A percentile compares a stretch with the other conserved stretches of the same genome.
These are phyloP conservation scores for Herminia tarsipennalis DNA, from an alignment of 2,888 invertebrate genomes.

Conservation along the genomic window DNA sequence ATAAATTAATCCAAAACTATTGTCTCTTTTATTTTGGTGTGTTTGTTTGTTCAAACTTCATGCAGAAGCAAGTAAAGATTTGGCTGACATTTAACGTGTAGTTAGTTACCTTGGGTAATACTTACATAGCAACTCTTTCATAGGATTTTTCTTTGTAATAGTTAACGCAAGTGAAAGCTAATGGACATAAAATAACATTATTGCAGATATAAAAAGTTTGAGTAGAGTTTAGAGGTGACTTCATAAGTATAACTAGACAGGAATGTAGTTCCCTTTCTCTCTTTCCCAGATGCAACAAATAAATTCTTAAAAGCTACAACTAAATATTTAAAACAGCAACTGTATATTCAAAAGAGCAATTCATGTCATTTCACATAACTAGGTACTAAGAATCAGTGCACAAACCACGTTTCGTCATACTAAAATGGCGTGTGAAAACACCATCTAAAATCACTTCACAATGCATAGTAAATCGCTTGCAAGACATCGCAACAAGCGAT, in stretches of 20 bases:
- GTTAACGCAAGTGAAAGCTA: no score
- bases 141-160: no score
- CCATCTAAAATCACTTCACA: conserved; percentile 54
- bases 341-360: conserved; percentile 35
- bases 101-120: no score
- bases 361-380: conserved; percentile 17
- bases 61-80: no score
- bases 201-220: no score
- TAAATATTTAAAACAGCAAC: conserved; percentile 13
- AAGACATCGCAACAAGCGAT: conserved; percentile 61
- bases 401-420: conserved; percentile 49
- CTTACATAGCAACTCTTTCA: no score
- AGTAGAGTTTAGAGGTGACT: no score
- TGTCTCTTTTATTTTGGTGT: no score
- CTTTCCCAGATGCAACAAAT: neutral
- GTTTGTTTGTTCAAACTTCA: no score
- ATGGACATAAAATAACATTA: no score
- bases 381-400: conserved; percentile 40
- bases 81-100: no score
- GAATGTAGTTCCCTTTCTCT: conserved; percentile 5
- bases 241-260: neutral
- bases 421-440: conserved; percentile 56
- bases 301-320: conserved; percentile 6
- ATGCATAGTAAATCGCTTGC: conserved; percentile 69
- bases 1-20: no score